Evolutionary conservation across 2,113 vertebrate species (phyloP).

Genomic region (Theristicus caerulescens): DNA sequence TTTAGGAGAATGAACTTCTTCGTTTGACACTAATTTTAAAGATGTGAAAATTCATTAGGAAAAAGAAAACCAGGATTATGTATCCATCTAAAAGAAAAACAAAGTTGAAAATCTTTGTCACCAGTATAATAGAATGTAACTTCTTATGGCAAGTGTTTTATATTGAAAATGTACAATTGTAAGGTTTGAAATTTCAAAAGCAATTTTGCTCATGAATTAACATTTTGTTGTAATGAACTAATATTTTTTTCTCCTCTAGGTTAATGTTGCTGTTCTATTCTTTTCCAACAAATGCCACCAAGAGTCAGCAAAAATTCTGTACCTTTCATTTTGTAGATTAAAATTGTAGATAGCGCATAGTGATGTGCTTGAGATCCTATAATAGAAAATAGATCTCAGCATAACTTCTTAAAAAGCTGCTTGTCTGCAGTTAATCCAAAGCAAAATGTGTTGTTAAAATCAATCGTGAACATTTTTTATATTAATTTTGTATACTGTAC

Average conservation of each 20-base stretch:
- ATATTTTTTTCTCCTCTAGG: not conserved
- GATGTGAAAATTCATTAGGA: not conserved
- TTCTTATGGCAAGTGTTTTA: not conserved
- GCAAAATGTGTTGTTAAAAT: not conserved
- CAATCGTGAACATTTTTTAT: slow-evolving; percentile 1
- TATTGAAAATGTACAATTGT: not conserved
- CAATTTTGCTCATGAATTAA: not conserved
- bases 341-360: not conserved
- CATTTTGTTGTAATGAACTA: not conserved
- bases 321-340: not conserved
- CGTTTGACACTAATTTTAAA: not conserved
- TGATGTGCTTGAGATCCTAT: not conserved
- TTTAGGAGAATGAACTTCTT: not conserved
- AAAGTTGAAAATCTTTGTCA: not conserved
- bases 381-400: not conserved
- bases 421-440: not conserved
- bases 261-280: not conserved
- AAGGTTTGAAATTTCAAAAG: not conserved
- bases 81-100: not conserved
- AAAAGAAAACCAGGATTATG: not conserved
- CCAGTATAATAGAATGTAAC: not conserved
- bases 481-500: slow-evolving; percentile 39
- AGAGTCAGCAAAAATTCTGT: not conserved
- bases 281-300: not conserved
- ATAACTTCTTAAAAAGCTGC: not conserved